phyloP scores from a whole-genome alignment of 2,113 vertebrate species.

The Ophiodon elongatus region DNA sequence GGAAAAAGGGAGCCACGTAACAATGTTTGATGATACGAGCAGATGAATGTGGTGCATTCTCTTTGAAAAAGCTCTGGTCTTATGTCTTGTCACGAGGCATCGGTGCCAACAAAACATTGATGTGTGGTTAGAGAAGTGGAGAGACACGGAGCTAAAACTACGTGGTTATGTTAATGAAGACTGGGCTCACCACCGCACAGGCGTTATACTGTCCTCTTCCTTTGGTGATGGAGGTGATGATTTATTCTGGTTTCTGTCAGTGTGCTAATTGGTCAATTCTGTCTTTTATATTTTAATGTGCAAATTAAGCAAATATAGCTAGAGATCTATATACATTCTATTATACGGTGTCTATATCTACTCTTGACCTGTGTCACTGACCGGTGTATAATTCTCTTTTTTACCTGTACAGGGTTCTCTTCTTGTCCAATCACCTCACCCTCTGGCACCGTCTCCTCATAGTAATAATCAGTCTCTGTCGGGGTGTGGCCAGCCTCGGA shows the following conservation, averaged over 20 bases:
- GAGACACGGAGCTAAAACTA: constrained; percentile 23
- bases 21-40: constrained; percentile 59
- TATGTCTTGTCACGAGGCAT: constrained; percentile 52
- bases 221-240: background rate
- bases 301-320: background rate
- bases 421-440: constrained; percentile 83
- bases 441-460: constrained; percentile 82
- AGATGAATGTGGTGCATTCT: constrained; percentile 67
- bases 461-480: constrained; percentile 86
- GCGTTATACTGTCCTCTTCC: background rate
- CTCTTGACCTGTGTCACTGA: constrained; percentile 9
- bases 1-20: constrained; percentile 58
- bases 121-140: constrained; percentile 54
- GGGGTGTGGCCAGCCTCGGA: constrained; percentile 85
- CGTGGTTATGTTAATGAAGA: constrained; percentile 59
- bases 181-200: constrained; percentile 80
- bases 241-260: background rate
- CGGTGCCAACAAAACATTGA: constrained; percentile 43
- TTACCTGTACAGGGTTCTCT: constrained; percentile 79
- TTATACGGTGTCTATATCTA: background rate
- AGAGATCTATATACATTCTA: background rate
- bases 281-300: background rate
- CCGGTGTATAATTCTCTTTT: constrained; percentile 57
- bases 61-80: constrained; percentile 45
- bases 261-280: background rate